phyloP scores from a whole-genome alignment of 2,113 vertebrate genomes.

The Synchiropus splendidus region DNA sequence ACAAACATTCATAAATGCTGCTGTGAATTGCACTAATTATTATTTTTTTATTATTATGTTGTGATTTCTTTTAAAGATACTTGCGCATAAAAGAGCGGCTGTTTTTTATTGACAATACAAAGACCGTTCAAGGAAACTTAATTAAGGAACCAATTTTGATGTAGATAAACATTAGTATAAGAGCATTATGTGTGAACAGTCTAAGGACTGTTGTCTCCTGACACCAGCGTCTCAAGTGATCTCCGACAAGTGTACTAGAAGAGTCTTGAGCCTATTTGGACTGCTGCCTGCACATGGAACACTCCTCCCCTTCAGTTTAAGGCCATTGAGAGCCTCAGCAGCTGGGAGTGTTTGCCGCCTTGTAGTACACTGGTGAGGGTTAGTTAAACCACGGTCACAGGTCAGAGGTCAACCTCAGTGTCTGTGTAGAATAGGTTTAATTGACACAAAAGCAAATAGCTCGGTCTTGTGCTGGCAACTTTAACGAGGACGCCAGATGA shows the following conservation, averaged over 20 bases:
- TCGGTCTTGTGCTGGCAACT: not conserved
- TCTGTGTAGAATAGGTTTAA: conserved; percentile 41
- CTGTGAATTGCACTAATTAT: no score
- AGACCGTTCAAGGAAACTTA: no score
- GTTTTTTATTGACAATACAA: no score
- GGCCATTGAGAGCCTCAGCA: conserved; percentile 46
- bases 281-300: conserved; percentile 19
- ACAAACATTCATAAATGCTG: no score
- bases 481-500: not conserved
- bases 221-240: conserved; percentile 36
- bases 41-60: no score
- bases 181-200: not conserved
- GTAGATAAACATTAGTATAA: not conserved
- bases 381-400: conserved; percentile 40
- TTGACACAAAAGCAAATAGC: conserved; percentile 14
- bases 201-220: conserved; percentile 13
- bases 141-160: not conserved
- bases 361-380: conserved; percentile 37
- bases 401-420: conserved; percentile 40
- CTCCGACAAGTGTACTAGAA: conserved; percentile 24
- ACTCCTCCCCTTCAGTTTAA: conserved; percentile 38
- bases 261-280: conserved; percentile 12
- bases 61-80: no score
- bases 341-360: conserved; percentile 57
- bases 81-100: no score